A percentile compares a stretch with the other conserved stretches of the same genome.
Conservation (phyloP, 2,888 invertebrate species). For the Beris chalybata region DNA sequence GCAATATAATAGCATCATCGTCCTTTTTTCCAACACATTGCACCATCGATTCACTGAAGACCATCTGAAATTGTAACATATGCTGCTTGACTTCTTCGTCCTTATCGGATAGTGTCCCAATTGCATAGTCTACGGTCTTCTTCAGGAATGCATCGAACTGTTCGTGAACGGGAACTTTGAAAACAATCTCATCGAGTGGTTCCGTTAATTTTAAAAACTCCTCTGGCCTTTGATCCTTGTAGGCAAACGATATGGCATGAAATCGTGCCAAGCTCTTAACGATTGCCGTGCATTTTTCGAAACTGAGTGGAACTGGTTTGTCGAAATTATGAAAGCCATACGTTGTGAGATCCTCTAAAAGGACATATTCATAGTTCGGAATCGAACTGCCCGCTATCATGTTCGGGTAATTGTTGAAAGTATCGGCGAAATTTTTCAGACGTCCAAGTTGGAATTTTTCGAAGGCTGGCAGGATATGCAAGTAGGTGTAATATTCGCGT, state of each 20-base stretch:
- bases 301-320: constrained; percentile 57
- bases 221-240: constrained; percentile 58
- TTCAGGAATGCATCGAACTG: constrained; percentile 23
- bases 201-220: constrained; percentile 47
- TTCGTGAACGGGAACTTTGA: constrained; percentile 18
- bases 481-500: constrained; percentile 29
- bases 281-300: constrained; percentile 54
- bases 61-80: constrained; percentile 20
- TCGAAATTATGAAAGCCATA: constrained; percentile 50
- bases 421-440: constrained; percentile 11
- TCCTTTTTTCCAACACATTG: constrained; percentile 29
- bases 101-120: constrained; percentile 20
- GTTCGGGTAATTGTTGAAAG: constrained; percentile 34
- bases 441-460: constrained; percentile 27
- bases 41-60: constrained; percentile 26
- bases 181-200: constrained; percentile 29
- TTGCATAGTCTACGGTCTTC: constrained; percentile 24
- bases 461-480: constrained; percentile 26
- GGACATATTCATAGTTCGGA: constrained; percentile 57
- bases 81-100: constrained; percentile 17
- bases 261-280: constrained; percentile 57
- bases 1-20: constrained; percentile 32
- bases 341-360: constrained; percentile 57
- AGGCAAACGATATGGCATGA: constrained; percentile 60
- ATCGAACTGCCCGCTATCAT: constrained; percentile 54